Base-by-base conservation (phyloP, 2,113 vertebrate species). In the Neotragus moschatus region DNA sequence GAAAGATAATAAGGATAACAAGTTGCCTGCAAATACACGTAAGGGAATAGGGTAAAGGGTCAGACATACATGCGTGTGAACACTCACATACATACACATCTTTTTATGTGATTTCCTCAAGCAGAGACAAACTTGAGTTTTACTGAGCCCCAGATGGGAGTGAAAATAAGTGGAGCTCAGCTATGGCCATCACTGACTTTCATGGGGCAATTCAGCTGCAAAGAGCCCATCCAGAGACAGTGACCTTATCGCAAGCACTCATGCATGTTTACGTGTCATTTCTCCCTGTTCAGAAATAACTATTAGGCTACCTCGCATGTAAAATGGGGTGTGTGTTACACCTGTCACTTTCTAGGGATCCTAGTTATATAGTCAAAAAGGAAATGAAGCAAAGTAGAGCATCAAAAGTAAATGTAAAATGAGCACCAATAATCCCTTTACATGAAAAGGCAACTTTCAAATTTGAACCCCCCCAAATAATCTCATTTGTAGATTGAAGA, bases 241-340 rank as follows among this genome's bases (percentile, higher is more conserved):
- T 7, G 39, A 84, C 33, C 66, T 81, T 66, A 28, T 30, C 36
- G 28, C 56, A 90, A 94, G 82, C 51, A 93, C 15, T 11, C 49
- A 58, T 33, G 56, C 1, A 0, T 39, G 58, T 84, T 93, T 56
- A 87, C 30, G 21, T 88, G 60, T 95, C 89, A 75, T 73, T 95
- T 90, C 92, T 95, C 25, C 89, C 88, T 85, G 77, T 93, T 96
- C 33, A 88, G 80, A 90, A 93, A 82, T 33, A 93, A 89, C 43
- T 4, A 96, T 39, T 11, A 15, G 5, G 43, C 84, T 66, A 51
- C 56, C 12, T 30, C 33, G n/a, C n/a, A 51, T 0, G 8, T 88
- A 90, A 85, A 51, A 60, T 7, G n/a, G 11, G 21, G 17, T 2
- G 0, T 56, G 47, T 17, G 81, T 28, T 75, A 5, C 6, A 84